These are phyloP conservation scores for Mormyrus iriodes DNA, from an alignment of 2,113 vertebrate species.

Conservation along the genomic window DNA sequence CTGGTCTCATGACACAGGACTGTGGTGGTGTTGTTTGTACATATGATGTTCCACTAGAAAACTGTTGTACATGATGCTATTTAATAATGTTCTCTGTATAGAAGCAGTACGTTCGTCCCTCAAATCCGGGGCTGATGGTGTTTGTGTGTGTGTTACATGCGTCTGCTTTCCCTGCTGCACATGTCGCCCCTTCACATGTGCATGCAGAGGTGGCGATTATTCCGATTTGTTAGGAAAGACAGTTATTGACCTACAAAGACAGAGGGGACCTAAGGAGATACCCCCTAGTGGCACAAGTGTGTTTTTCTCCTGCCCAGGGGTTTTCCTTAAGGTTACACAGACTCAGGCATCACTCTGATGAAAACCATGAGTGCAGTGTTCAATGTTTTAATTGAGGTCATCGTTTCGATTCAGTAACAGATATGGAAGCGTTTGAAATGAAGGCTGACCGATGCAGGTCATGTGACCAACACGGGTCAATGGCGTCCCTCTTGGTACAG, in stretches of 20 bases:
- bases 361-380: background rate
- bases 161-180: background rate
- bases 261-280: background rate
- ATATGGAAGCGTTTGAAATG: background rate
- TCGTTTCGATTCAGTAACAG: background rate
- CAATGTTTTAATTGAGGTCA: background rate
- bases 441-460: background rate
- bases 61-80: slow-evolving; percentile 68
- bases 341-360: background rate
- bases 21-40: slow-evolving; percentile 7
- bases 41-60: slow-evolving; percentile 48
- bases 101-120: background rate
- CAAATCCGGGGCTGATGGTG: background rate
- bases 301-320: background rate
- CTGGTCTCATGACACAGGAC: background rate
- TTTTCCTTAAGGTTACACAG: background rate
- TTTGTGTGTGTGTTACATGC: background rate
- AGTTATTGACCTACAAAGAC: background rate
- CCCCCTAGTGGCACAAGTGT: background rate
- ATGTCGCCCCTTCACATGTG: background rate
- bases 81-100: slow-evolving; percentile 72
- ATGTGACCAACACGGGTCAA: no score
- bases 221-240: background rate
- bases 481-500: background rate
- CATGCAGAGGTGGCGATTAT: background rate